A percentile compares a stretch with the other conserved stretches of the same genome.
These are phyloP conservation scores for Actenoides hombroni DNA, from an alignment of 2,113 vertebrate genomes.

Conservation along the genomic window DNA sequence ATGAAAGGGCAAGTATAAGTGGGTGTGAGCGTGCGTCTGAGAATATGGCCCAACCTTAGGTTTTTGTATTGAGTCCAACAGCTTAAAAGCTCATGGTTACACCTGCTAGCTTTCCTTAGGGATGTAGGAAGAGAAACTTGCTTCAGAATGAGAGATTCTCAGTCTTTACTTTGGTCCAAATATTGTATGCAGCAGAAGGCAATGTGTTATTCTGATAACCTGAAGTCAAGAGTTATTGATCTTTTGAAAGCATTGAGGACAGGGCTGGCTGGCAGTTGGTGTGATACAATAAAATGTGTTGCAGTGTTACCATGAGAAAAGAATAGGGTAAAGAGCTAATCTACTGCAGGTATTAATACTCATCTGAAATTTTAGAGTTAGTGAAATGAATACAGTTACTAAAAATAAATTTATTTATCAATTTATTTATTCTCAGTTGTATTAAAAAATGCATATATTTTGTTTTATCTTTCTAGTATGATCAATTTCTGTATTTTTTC, in stretches of 20 bases:
- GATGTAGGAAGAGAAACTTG: not conserved
- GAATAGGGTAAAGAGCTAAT: not conserved
- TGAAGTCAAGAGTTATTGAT: not conserved
- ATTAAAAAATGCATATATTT: not conserved
- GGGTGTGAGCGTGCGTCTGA: no score
- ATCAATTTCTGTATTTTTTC: not conserved
- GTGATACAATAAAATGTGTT: not conserved
- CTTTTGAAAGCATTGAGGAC: not conserved
- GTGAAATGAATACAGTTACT: not conserved
- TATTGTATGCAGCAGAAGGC: not conserved
- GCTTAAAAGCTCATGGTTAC: not conserved
- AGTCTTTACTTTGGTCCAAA: not conserved
- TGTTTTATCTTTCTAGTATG: not conserved
- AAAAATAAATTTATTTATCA: no score
- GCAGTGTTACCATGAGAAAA: not conserved
- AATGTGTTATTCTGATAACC: not conserved
- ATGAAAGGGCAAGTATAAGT: accelerated
- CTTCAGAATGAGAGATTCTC: not conserved
- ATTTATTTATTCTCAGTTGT: not conserved
- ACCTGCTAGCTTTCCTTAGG: not conserved
- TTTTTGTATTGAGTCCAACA: not conserved
- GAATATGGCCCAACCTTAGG: not conserved
- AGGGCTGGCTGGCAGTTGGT: not conserved
- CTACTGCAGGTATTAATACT: not conserved
- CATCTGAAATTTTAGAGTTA: not conserved